Evolutionary conservation across 2,888 invertebrate species (phyloP), one percentile per base, ranked within the genome.

Genomic region (Malachius bipustulatus): DNA sequence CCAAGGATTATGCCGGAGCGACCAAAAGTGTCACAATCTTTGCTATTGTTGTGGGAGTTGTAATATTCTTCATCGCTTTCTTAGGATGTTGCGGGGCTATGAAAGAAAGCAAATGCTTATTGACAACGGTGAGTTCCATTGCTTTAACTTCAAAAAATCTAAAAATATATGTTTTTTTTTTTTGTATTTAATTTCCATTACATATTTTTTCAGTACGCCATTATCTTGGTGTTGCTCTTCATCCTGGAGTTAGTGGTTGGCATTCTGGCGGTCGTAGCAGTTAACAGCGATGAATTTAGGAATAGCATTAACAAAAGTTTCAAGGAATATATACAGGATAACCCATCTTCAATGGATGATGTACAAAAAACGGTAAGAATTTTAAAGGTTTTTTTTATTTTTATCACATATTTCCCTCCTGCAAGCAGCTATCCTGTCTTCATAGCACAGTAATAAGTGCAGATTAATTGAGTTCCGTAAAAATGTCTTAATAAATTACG

Each of bases 181-280:
- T n/a, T n/a, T n/a, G n/a, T n/a, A n/a, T n/a, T n/a, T n/a, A n/a
- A n/a, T n/a, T n/a, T n/a, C n/a, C n/a, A 19, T 19, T 19, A 19
- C 24, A 8, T 19, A n/a, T 36, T 31, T 19, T 44, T 45, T 16
- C 33, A 49, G 49, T 49, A 47, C 33, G 47, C 47, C 3, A 37
- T 38, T 45, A 71, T 78, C 57, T 59, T 82, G 49, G 59, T 82
- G 44, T 65, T 75, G 29, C 66, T 82, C 40, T 72, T 82, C 54
- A 72, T 82, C 32, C 57, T 77, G 35, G 80, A 82, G 69, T 67
- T 82, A 41, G 72, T 73, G 12, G 59, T 80, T 38, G 75, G 75
- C 1, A 70, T 77, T 10, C 66, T 73, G 32, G 65, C 76, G 37
- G 80, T 79, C 60, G 64, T 73, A 2, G 67, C 73, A 49, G 65